Conservation (phyloP, 2,888 invertebrate genomes). For the Hetaerina titia region DNA sequence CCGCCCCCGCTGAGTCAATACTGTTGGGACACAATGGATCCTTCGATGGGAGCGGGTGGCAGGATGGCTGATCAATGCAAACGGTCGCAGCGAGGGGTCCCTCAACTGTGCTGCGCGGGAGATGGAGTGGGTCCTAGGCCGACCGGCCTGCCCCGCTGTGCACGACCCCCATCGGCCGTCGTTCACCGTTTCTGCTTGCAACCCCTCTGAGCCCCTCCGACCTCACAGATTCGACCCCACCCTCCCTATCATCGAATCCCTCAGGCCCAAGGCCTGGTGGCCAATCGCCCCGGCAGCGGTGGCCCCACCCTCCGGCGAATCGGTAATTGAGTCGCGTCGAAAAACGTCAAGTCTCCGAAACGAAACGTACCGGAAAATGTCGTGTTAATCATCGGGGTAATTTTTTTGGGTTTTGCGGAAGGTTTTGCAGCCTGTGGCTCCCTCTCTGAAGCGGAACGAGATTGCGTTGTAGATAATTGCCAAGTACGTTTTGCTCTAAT, state of each 20-base stretch:
- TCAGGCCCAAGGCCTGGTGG: constrained; percentile 4
- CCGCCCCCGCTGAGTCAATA: constrained; percentile 60
- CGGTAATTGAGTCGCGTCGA: constrained; percentile 64
- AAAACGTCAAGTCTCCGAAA: constrained; percentile 45
- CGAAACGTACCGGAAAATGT: constrained; percentile 39
- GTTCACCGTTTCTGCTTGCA: background rate
- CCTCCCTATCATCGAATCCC: background rate
- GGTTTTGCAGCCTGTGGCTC: background rate
- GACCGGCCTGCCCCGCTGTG: background rate
- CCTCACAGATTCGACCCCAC: background rate
- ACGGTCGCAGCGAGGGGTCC: constrained; percentile 53
- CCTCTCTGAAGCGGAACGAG: background rate
- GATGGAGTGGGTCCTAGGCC: background rate
- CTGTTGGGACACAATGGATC: background rate
- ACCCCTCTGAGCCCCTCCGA: background rate
- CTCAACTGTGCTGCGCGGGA: background rate
- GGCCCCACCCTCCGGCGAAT: background rate
- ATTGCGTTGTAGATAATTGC: background rate
- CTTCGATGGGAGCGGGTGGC: constrained; percentile 2
- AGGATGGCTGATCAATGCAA: constrained; percentile 63
- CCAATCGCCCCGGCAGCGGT: background rate
- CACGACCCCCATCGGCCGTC: background rate
- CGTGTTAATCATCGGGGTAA: constrained; percentile 40
- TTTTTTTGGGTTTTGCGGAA: constrained; percentile 4
- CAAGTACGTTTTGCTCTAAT: background rate